Evolutionary conservation across 2,888 invertebrate species (phyloP), one percentile per base, ranked within the genome.

Genomic region (Silvanus unidentatus): DNA sequence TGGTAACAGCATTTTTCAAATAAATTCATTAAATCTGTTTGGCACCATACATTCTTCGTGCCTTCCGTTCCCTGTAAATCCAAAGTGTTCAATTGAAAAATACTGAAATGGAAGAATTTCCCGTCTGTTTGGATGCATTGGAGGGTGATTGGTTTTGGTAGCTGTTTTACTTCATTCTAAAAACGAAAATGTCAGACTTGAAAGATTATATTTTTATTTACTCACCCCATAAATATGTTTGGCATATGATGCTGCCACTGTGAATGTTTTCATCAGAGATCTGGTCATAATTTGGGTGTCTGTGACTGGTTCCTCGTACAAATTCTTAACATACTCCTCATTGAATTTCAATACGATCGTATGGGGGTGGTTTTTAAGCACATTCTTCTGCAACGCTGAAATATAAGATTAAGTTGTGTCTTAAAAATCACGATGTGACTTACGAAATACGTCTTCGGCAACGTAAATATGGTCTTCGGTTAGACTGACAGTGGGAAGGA

Each of bases 71-170:
- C 65, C 52, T 74, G 72, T 2, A 89, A 69, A 68, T 88, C 78
- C 28, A 90, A 72, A 0, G 88, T 88, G 60, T 92, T 91, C 10
- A 96, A 73, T 71, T 96, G 92, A 45, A 88, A 80, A 12, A 90
- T 79, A 2, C 86, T 84, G 65, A 94, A 92, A 64, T 91, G 84
- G 64, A 87, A 89, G 32, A 75, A 72, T 54, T 79, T 75, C 1
- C 90, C 86, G 65, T 92, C 84, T 2, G 88, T 84, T 56, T 90
- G 88, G 52, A 95, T 77, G 63, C 86, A 84, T 66, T 95, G 94
- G 2, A 93, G 73, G 34, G 83, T 82, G 41, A 94, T 75, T 3
- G 95, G 94, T 59, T 84, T 78, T 1, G 86, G 83, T 29, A 92
- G 72, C 45, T 78, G 74, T 64, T 77, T 76, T 2, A 81, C 76